Conservation (phyloP, 2,888 invertebrate species). For the Nomada hirtipes region DNA sequence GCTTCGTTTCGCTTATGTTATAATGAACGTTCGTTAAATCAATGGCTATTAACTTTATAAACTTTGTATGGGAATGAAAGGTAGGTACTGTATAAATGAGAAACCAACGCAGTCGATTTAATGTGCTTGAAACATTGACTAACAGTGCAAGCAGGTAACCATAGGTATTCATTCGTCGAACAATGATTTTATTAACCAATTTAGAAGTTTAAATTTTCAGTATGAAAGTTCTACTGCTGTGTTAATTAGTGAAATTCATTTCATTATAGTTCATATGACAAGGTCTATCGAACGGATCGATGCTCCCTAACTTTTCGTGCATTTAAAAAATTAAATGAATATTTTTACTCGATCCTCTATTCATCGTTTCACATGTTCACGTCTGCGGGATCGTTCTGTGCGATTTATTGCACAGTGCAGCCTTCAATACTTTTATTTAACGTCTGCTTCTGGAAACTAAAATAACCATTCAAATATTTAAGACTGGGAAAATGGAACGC, state of each 20-base stretch:
- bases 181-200: slow-evolving; percentile 6
- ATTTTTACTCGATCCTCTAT: neutral
- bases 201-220: slow-evolving; percentile 3
- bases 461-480: too few relatives aligned
- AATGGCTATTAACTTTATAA: neutral
- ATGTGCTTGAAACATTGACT: neutral
- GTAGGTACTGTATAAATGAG: too few relatives aligned
- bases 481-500: too few relatives aligned
- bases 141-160: neutral
- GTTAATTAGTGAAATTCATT: slow-evolving; percentile 9
- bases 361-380: neutral
- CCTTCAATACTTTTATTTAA: too few relatives aligned
- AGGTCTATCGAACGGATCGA: neutral
- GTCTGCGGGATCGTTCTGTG: too few relatives aligned
- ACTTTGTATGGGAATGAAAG: neutral
- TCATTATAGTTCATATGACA: neutral
- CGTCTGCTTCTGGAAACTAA: too few relatives aligned
- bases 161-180: neutral
- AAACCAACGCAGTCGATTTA: neutral
- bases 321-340: neutral
- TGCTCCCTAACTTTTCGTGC: neutral
- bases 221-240: neutral
- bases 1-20: neutral
- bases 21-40: neutral
- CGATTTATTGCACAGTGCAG: slow-evolving; percentile 6